Percentiles rank a stretch among this genome's conserved stretches.
Conservation (phyloP, 1,140 invertebrate species). For the Oryctes rhinoceros region DNA sequence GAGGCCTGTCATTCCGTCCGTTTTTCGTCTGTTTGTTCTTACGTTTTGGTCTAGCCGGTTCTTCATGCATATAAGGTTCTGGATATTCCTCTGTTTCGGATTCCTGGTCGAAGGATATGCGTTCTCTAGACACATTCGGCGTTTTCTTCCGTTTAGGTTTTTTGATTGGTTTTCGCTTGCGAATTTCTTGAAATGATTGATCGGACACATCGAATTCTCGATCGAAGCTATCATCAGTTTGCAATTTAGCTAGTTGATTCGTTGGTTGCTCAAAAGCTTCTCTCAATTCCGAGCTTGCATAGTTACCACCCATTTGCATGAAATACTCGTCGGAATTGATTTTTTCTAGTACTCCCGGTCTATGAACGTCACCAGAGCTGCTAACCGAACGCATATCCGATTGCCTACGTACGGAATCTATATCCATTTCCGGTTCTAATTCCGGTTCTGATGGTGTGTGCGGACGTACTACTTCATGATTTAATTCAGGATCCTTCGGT, state of each 20-base stretch:
- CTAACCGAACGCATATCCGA: slow-evolving; percentile 25
- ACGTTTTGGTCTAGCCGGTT: slow-evolving; percentile 60
- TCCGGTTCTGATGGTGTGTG: slow-evolving; percentile 19
- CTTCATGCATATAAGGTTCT: slow-evolving; percentile 48
- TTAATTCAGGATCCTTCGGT: slow-evolving; percentile 31
- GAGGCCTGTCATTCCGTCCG: slow-evolving; percentile 49
- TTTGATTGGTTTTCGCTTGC: slow-evolving; percentile 54
- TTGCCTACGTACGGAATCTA: background rate
- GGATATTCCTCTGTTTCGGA: slow-evolving; percentile 52
- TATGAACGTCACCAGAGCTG: slow-evolving; percentile 46
- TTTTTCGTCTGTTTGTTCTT: slow-evolving; percentile 54
- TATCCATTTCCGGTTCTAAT: slow-evolving; percentile 1
- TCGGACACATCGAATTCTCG: slow-evolving; percentile 51
- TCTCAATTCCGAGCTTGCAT: slow-evolving; percentile 79
- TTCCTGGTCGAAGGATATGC: slow-evolving; percentile 52
- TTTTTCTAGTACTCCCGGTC: slow-evolving; percentile 78
- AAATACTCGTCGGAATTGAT: slow-evolving; percentile 89
- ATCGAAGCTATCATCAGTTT: slow-evolving; percentile 59
- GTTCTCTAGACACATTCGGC: slow-evolving; percentile 58
- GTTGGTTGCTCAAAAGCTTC: slow-evolving; percentile 76
- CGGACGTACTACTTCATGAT: slow-evolving; percentile 26
- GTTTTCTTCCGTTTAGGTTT: slow-evolving; percentile 61
- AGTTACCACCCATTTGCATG: slow-evolving; percentile 78
- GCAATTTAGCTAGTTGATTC: slow-evolving; percentile 69
- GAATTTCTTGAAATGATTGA: slow-evolving; percentile 52